Evolutionary conservation across 1,140 invertebrate species (phyloP), one percentile per base, ranked within the genome.

Genomic region (Solenopsis invicta): DNA sequence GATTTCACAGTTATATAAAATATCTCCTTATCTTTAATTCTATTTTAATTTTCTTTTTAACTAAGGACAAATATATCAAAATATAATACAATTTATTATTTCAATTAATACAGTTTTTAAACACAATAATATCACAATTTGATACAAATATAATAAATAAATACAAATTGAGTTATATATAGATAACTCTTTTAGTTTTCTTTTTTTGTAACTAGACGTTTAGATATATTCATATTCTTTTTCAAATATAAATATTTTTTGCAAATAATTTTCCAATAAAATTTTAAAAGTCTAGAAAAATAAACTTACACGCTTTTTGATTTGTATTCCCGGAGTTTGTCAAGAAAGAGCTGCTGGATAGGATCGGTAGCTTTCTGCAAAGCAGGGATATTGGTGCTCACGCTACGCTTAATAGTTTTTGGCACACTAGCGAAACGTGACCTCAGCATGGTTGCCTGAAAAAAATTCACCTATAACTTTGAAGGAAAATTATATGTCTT

Each of bases 321-420:
- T 91, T 97, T 98, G 95, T 99, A 99, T 95, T 99, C 98, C 72
- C 97, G 96, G 87, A 99, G 97, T 97, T 99, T 99, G 75, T 99
- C 98, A 59, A 99, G 91, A 94, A 99, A 99, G 37, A 99, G 94
- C 95, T 99, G 97, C 93, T 99, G 99, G 93, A 99, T 98, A 8
- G 98, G 98, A 94, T 99, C 99, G 5, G 96, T 95, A 5, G 97
- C 97, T 93, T 97, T 97, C 92, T 97, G 96, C 74, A 98, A 93
- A 41, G 95, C 96, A 29, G 97, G 97, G 13, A 97, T 97, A 81
- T 96, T 93, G 75, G 98, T 94, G 78, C 97, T 97, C 81, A 97
- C 94, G 92, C 97, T 97, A 45, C 97, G 96, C 54, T 95, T 96
- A 66, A 94, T 21, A 21, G 94, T 41, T 91, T 94, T 95, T 29